These are phyloP conservation scores for Urocitellus parryii DNA, from an alignment of 2,113 vertebrate genomes.

Conservation along the genomic window DNA sequence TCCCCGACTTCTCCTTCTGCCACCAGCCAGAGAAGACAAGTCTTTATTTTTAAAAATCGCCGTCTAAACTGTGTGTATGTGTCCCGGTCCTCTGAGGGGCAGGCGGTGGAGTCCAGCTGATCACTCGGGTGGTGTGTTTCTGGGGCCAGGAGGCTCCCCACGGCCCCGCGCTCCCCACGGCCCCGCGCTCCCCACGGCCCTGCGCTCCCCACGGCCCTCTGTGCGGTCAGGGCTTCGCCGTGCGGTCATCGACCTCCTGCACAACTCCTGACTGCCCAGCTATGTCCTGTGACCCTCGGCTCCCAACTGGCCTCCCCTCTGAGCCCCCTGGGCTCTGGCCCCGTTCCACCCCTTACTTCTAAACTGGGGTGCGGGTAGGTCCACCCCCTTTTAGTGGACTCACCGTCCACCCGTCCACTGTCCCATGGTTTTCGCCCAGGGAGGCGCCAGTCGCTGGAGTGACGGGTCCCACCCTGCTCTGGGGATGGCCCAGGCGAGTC, in stretches of 20 bases:
- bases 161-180: too few relatives aligned
- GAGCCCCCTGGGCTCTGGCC: neutral
- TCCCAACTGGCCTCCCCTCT: neutral
- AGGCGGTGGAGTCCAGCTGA: neutral
- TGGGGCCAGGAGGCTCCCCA: too few relatives aligned
- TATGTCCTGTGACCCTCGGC: neutral
- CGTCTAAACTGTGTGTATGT: neutral
- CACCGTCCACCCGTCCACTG: neutral
- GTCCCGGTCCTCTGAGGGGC: rapidly evolving
- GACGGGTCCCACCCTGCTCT: too few relatives aligned
- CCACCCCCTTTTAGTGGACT: neutral
- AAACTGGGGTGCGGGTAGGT: neutral
- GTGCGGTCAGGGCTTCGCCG: too few relatives aligned
- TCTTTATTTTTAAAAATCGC: neutral
- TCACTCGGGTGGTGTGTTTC: too few relatives aligned
- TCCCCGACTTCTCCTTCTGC: neutral
- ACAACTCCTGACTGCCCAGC: neutral
- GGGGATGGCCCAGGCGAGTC: neutral
- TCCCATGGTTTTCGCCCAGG: neutral
- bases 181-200: too few relatives aligned
- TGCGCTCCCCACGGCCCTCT: too few relatives aligned
- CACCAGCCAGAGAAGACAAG: neutral
- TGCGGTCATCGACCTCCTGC: too few relatives aligned
- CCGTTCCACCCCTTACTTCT: neutral
- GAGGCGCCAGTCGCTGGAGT: neutral